phyloP scores from a whole-genome alignment of 2,113 vertebrate genomes.

The Hemibagrus wyckioides region DNA sequence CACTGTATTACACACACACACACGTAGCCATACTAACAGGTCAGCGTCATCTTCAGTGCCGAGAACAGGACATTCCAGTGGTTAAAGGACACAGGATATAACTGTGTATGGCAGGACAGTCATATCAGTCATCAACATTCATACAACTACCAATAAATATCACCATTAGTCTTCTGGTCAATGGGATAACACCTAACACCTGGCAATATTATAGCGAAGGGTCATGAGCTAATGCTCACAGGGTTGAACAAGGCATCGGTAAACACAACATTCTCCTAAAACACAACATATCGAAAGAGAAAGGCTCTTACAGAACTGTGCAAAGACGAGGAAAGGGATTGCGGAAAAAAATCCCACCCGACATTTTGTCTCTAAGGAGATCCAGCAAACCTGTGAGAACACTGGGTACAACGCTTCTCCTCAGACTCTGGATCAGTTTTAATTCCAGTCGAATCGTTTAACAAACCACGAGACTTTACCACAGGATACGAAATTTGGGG shows the following conservation, averaged over 20 bases:
- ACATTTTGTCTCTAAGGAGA: conserved; percentile 7
- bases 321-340: conserved; percentile 33
- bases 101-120: conserved; percentile 24
- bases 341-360: conserved; percentile 23
- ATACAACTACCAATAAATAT: conserved; percentile 46
- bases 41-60: conserved; percentile 26
- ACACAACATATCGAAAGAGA: conserved; percentile 24
- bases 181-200: background rate
- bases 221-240: conserved; percentile 31
- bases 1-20: conserved; percentile 25
- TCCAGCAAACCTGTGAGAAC: conserved; percentile 31
- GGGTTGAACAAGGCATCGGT: conserved; percentile 37
- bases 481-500: conserved; percentile 32
- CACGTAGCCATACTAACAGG: conserved; percentile 9
- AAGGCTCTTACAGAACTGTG: conserved; percentile 48
- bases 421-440: background rate
- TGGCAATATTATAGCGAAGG: conserved; percentile 37
- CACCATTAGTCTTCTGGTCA: conserved; percentile 38
- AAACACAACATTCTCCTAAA: conserved; percentile 19
- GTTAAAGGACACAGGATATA: conserved; percentile 37
- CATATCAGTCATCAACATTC: conserved; percentile 45
- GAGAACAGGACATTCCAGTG: conserved; percentile 42
- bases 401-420: background rate
- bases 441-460: conserved; percentile 20
- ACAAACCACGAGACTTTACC: conserved; percentile 35